Evolutionary conservation across 2,888 invertebrate species (phyloP), one percentile per base, ranked within the genome.

Genomic region (Ichneumon xanthorius): DNA sequence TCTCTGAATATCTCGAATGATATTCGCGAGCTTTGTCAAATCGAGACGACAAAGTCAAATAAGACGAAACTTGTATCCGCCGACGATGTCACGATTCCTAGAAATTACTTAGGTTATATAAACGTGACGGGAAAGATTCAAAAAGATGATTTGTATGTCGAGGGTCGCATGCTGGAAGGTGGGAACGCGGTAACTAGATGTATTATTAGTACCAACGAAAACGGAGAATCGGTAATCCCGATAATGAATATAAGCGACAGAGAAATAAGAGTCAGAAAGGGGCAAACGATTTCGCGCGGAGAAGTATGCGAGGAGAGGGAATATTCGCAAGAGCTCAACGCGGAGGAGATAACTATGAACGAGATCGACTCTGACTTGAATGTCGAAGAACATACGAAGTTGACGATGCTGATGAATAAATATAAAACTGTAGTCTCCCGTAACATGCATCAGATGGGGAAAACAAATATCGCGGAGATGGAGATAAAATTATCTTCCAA

Each of bases 401-500:
- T 84, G 58, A 75, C 71, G 16, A 11, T n/a, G 30, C 40, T 84
- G 6, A 68, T 84, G 9, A 84, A 81, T 48, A 70, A 81, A 58
- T 84, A 84, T 71, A 55, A 63, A 40, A 33, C 30, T 7, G 53
- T 76, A 14, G 71, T 75, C 7, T 75, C 81, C 14, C 50, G 9
- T 5, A 77, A 76, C 40, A 48, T 81, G 5, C 58, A 84, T 45
- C 83, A 89, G 73, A 67, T 88, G 76, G 87, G 86, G 30, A 71
- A 67, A 82, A 87, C 87, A 19, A 81, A 84, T 78, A 61, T 83
- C 48, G 65, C 86, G 7, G 86, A 89, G 80, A 88, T 91, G 85
- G 83, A 89, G 48, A 91, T 91, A 19, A 83, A 87, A 16, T 79
- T 91, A 14, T 75, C 71, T 9, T 80, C 85, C n/a, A 86, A 86